phyloP scores from a whole-genome alignment of 2,888 invertebrate genomes.

The Tanypteryx hageni region DNA sequence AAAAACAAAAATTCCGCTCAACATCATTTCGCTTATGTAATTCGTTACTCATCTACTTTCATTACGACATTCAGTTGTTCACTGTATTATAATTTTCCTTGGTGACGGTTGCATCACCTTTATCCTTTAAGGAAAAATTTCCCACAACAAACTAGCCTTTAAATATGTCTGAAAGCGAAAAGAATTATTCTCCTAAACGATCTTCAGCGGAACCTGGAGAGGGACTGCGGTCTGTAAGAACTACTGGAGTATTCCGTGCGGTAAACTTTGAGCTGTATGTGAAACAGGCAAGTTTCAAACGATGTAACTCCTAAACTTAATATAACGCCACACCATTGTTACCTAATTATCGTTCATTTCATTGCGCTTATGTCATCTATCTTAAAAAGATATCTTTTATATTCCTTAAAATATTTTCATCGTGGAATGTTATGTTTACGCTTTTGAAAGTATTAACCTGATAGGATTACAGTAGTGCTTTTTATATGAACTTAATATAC shows the following conservation, averaged over 20 bases:
- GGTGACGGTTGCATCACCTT: not conserved
- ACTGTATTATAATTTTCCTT: not conserved
- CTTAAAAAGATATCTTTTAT: no score
- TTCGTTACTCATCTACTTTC: no score
- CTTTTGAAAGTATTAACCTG: not conserved
- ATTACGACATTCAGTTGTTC: no score
- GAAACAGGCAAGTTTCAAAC: constrained; percentile 84
- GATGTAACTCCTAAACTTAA: no score
- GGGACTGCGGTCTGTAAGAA: constrained; percentile 85
- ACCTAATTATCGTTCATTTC: not conserved
- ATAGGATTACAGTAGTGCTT: no score
- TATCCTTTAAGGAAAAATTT: not conserved
- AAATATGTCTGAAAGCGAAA: constrained; percentile 35
- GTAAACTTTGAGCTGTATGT: constrained; percentile 94
- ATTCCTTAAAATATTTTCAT: not conserved
- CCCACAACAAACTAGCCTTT: not conserved
- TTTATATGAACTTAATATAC: no score
- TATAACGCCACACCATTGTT: no score
- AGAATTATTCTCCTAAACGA: constrained; percentile 75
- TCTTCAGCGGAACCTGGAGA: constrained; percentile 81
- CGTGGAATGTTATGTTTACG: not conserved
- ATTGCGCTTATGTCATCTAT: not conserved
- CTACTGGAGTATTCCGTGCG: constrained; percentile 86
- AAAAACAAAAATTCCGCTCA: no score
- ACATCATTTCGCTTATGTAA: no score